Percentiles rank a stretch among this genome's conserved stretches.
These are phyloP conservation scores for Leucosticte australis DNA, from an alignment of 2,113 vertebrate genomes.

Conservation along the genomic window DNA sequence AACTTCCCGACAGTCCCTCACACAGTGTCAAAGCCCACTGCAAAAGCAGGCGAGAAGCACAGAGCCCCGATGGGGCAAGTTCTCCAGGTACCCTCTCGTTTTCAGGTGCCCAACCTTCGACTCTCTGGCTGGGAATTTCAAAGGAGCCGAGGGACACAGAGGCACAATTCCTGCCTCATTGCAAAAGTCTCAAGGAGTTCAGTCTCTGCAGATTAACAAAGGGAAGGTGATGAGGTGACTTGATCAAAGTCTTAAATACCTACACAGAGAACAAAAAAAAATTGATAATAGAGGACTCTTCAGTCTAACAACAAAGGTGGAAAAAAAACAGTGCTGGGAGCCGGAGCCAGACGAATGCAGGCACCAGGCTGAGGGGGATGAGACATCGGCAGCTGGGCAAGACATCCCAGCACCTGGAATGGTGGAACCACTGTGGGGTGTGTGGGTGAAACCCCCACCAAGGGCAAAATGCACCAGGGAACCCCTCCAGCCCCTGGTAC, in stretches of 20 bases:
- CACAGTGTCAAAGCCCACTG: slow-evolving; percentile 3
- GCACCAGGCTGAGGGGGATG: background rate
- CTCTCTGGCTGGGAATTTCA: slow-evolving; percentile 36
- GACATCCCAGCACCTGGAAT: background rate
- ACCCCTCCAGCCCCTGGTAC: accelerated
- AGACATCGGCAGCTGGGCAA: background rate
- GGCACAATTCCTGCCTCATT: slow-evolving; percentile 28
- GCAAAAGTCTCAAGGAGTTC: slow-evolving; percentile 61
- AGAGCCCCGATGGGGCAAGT: background rate
- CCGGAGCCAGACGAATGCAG: background rate
- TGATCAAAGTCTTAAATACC: slow-evolving; percentile 59
- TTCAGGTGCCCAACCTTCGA: slow-evolving; percentile 42
- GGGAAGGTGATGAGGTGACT: slow-evolving; percentile 58
- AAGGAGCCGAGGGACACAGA: slow-evolving; percentile 12
- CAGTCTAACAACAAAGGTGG: slow-evolving; percentile 48
- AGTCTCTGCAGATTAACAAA: slow-evolving; percentile 58
- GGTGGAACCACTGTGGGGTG: accelerated
- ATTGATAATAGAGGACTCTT: slow-evolving; percentile 38
- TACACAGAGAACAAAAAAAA: slow-evolving; percentile 46
- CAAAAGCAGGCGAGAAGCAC: background rate
- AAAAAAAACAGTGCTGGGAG: background rate
- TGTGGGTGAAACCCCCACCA: accelerated
- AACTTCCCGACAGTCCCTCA: background rate
- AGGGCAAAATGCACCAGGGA: background rate
- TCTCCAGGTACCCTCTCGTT: slow-evolving; percentile 22